Base-by-base conservation (phyloP, 2,797 vertebrate genomes). In the Acrossocheilus fasciatus region DNA sequence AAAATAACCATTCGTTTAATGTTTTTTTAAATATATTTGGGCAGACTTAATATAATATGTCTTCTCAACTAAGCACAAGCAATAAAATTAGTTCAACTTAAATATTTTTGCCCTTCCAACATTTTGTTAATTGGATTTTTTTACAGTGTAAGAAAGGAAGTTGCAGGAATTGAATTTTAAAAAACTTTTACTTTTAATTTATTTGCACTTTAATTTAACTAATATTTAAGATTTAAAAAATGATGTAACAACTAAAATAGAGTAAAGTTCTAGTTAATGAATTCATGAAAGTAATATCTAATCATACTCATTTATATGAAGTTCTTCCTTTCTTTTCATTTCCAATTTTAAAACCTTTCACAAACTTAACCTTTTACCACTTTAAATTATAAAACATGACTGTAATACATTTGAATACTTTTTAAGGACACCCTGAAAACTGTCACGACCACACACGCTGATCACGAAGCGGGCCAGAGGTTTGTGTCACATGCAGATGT, bases 401-500 rank as follows among this genome's bases (percentile, higher is more conserved):
- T 80, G 57, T 81, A 50, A 36, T 47, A 36, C 30, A 69, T 68
- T 50, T 47, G 12, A 43, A 43, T 62, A 43, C 5, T 79, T 79
- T 79, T 62, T 83, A 59, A 75, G 70, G 82, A 59, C 82, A 59
- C 45, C 30, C 73, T 52, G 15, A 47, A 34, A 34, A 66, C 75
- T 6, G 57, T 69, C 76, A 86, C 79, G 45, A 81, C 62, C 73
- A 62, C 73, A 82, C 79, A 57, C 72, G 12, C 62, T 66, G 30
- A 39, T 66, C 52, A 64, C 30, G 18, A 90, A 81, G 89, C 92
- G 89, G 93, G 91, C 91, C 88, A 76, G 89, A 92, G 91, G 91
- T 92, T 92, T 93, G 92, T 94, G 94, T 94, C 94, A 95, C 93
- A 94, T 95, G 94, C 93, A 93, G 79, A 91, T 90, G 91, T 88